Evolutionary conservation across 2,113 vertebrate species (phyloP).

Genomic region (Oncorhynchus nerka): DNA sequence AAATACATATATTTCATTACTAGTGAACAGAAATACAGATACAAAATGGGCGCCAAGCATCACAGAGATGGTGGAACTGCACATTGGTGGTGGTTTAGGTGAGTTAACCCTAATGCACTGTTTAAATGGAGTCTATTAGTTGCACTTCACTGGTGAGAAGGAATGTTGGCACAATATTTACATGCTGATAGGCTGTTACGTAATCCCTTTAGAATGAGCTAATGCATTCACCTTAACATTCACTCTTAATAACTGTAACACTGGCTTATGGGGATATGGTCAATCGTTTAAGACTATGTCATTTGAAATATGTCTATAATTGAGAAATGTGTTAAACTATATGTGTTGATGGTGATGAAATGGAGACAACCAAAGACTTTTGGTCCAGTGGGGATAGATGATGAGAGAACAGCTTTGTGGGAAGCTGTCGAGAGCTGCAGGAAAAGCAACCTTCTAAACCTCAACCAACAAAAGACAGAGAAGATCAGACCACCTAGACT

Average conservation of each 20-base stretch:
- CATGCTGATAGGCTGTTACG: neutral
- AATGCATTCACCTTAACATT: neutral
- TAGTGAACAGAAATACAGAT: neutral
- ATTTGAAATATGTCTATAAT: too few relatives aligned
- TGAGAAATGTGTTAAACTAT: too few relatives aligned
- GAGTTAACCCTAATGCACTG: neutral
- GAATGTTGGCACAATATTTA: neutral
- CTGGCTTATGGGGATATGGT: too few relatives aligned
- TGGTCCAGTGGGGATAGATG: conserved; percentile 14
- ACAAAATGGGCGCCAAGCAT: too few relatives aligned
- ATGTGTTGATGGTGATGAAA: too few relatives aligned
- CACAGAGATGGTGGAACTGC: too few relatives aligned
- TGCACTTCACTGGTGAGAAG: neutral
- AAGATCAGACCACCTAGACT: conserved; percentile 42
- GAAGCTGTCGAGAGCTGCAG: neutral
- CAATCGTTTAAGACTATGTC: too few relatives aligned
- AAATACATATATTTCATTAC: too few relatives aligned
- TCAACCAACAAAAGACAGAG: conserved; percentile 29
- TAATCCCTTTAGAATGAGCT: neutral
- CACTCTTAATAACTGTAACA: too few relatives aligned
- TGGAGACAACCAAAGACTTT: too few relatives aligned
- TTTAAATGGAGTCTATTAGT: neutral
- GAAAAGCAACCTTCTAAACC: conserved; percentile 20
- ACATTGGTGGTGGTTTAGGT: neutral
- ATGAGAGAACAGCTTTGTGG: conserved; percentile 41